Evolutionary conservation across 2,888 invertebrate genomes (phyloP), one percentile per base, ranked within the genome.

Genomic region (Onthophagus sagittarius): DNA sequence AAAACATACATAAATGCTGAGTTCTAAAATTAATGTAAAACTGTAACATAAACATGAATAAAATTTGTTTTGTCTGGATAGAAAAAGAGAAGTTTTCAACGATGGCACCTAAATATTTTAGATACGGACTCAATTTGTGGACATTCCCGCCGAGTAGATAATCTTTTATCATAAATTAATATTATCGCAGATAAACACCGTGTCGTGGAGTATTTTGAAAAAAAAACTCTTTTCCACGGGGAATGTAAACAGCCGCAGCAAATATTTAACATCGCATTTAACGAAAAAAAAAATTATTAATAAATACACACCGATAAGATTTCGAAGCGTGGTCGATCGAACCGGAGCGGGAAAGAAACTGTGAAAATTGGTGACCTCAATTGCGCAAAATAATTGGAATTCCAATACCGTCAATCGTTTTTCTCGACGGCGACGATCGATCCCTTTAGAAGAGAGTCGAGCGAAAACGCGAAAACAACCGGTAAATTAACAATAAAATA

Each of bases 341-440:
- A 74, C 74, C 74, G 71, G 75, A 75, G 74, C 73, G 73, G 72
- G 75, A 77, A 79, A 79, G 79, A 82, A 82, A 82, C 80, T 81
- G 79, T 81, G 80, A 82, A 82, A 82, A 83, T 82, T 80, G 79
- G 79, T 83, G 83, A 83, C 83, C 83, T 82, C 83, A 82, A 83
- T 83, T 80, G 80, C 79, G 79, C 23, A 79, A 82, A 82, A 84
- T 84, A 82, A 81, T 83, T 84, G 74, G 77, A 84, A 84, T 84
- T 83, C 84, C 79, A 23, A 67, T 32, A 79, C 77, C 75, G 79
- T 80, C 81, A 81, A 82, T 81, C 81, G 80, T 75, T 15, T 62
- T 64, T 65, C 64, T 15, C 32, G 15, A 33, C 32, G 39, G 39
- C 3, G 69, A 32, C 23, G 23, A 15, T 15, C 15, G 32, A 63